Conservation (phyloP, 2,888 invertebrate genomes). For the Stenolophus ochropezus region DNA sequence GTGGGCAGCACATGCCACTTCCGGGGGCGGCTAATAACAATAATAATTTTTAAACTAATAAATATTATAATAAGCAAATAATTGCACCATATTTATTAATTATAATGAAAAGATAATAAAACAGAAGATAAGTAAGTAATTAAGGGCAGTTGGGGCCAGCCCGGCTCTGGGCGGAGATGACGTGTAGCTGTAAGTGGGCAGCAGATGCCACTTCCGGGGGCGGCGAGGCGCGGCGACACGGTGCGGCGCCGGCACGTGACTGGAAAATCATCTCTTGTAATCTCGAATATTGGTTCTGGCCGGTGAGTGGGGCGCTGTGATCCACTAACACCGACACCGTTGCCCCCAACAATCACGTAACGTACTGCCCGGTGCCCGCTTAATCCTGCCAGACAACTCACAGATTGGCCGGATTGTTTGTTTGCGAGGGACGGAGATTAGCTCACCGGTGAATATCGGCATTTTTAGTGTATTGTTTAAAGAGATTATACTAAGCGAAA, state of each 20-base stretch:
- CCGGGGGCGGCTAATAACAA: too few species aligned
- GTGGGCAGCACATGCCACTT: slow-evolving; percentile 62
- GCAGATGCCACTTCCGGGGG: slow-evolving; percentile 62
- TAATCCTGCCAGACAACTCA: slow-evolving; percentile 10
- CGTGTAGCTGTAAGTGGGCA: slow-evolving; percentile 61
- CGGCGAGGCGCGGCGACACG: neutral
- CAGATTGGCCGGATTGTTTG: neutral
- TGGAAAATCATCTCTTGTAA: slow-evolving; percentile 65
- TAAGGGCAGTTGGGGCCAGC: neutral
- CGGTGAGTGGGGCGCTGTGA: neutral
- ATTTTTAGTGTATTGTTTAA: neutral
- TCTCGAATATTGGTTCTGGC: slow-evolving; percentile 65
- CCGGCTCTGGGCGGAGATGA: neutral
- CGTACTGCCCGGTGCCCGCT: neutral
- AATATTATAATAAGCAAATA: too few species aligned
- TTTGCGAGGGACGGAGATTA: neutral
- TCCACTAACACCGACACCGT: neutral
- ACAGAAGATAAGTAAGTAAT: neutral
- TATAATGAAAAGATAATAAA: too few species aligned
- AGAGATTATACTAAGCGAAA: neutral
- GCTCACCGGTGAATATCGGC: neutral
- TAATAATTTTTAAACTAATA: too few species aligned
- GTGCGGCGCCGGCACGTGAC: slow-evolving; percentile 62
- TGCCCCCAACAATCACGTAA: slow-evolving; percentile 19
- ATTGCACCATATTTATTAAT: too few species aligned